These are phyloP conservation scores for Gobio gobio DNA, from an alignment of 2,113 vertebrate species.

Conservation along the genomic window DNA sequence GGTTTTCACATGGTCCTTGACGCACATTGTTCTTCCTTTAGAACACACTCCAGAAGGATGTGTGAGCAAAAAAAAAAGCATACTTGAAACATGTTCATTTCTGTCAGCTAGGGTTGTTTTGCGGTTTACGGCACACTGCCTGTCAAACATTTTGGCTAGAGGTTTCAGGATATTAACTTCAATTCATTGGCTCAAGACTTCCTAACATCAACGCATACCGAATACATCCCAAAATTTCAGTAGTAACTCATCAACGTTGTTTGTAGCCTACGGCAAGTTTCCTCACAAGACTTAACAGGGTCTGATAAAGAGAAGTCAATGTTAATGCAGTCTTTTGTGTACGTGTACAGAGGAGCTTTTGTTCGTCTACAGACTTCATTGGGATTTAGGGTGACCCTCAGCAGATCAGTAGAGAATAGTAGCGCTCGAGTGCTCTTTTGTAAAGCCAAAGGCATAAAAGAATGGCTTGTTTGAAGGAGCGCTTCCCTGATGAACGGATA, in stretches of 20 bases:
- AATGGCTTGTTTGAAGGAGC: slow-evolving; percentile 51
- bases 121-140: not conserved
- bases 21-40: slow-evolving; percentile 54
- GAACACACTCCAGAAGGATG: slow-evolving; percentile 38
- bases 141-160: not conserved
- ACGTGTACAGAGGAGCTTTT: slow-evolving; percentile 36
- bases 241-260: not conserved
- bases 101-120: not conserved
- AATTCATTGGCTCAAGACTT: not conserved
- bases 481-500: slow-evolving; percentile 38
- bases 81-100: not conserved
- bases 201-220: not conserved
- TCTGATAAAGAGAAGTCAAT: slow-evolving; percentile 39
- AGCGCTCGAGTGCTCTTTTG: slow-evolving; percentile 27
- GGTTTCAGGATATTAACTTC: not conserved
- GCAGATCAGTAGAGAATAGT: slow-evolving; percentile 33
- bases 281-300: slow-evolving; percentile 11
- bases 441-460: slow-evolving; percentile 48
- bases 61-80: slow-evolving; percentile 10
- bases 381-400: slow-evolving; percentile 41
- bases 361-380: slow-evolving; percentile 42
- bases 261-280: slow-evolving; percentile 4
- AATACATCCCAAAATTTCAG: not conserved
- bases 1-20: slow-evolving; percentile 50
- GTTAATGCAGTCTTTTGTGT: slow-evolving; percentile 52